Conservation (phyloP, 2,888 invertebrate genomes). For the Caradrina kadenii region DNA sequence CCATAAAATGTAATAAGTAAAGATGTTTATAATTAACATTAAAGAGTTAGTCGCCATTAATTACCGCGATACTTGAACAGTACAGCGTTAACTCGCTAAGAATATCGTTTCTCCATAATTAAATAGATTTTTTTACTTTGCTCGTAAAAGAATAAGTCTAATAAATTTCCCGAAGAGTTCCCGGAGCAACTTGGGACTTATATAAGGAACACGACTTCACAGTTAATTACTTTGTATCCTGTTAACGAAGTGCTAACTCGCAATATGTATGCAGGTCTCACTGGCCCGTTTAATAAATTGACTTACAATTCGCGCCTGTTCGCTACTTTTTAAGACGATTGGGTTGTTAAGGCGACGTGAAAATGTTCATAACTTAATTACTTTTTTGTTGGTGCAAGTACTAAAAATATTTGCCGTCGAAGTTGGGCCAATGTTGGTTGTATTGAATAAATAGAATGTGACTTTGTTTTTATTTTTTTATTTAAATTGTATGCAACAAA, state of each 20-base stretch:
- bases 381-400: slow-evolving; percentile 8
- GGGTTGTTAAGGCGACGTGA: slow-evolving; percentile 37
- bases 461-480: no score
- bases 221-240: slow-evolving; percentile 85
- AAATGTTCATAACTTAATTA: slow-evolving; percentile 51
- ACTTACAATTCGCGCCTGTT: slow-evolving; percentile 51
- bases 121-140: slow-evolving; percentile 73
- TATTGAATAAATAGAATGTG: not conserved
- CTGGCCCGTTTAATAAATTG: slow-evolving; percentile 67
- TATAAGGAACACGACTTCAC: slow-evolving; percentile 76
- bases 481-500: no score
- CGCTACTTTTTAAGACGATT: slow-evolving; percentile 52
- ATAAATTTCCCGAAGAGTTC: slow-evolving; percentile 74
- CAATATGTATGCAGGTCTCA: slow-evolving; percentile 75
- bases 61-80: slow-evolving; percentile 17
- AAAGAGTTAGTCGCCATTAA: slow-evolving; percentile 22
- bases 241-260: slow-evolving; percentile 83
- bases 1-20: slow-evolving; percentile 26
- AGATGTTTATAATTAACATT: slow-evolving; percentile 33
- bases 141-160: slow-evolving; percentile 73
- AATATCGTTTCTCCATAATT: slow-evolving; percentile 69
- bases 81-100: slow-evolving; percentile 46
- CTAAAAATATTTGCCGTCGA: slow-evolving; percentile 3
- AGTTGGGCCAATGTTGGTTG: slow-evolving; percentile 1
- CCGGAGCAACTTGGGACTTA: slow-evolving; percentile 69